Percentiles rank a stretch among this genome's conserved stretches.
These are phyloP conservation scores for Naja naja DNA, from an alignment of 2,113 vertebrate species.

Conservation along the genomic window DNA sequence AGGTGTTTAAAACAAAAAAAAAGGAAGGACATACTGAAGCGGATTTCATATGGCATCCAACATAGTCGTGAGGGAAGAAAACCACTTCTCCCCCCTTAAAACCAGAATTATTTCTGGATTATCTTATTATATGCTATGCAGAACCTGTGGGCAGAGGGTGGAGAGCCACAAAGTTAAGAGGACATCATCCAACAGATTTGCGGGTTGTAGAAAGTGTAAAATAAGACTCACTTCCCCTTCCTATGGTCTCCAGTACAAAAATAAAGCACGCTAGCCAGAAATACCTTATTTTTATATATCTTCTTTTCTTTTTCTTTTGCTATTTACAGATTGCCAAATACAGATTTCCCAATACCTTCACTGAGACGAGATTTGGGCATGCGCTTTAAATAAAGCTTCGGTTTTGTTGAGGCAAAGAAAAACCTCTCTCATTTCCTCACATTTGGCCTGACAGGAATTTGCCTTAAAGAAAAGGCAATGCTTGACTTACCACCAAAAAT, in stretches of 20 bases:
- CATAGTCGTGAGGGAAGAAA: too few species aligned
- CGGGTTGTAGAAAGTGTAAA: not conserved
- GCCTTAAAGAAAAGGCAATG: not conserved
- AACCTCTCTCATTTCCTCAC: not conserved
- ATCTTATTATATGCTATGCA: not conserved
- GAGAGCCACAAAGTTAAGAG: not conserved
- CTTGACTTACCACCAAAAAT: not conserved
- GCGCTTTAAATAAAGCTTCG: not conserved
- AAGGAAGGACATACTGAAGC: not conserved
- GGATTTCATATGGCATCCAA: not conserved
- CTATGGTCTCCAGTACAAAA: not conserved
- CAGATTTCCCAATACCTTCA: not conserved
- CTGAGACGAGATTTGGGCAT: not conserved
- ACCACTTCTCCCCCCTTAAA: not conserved
- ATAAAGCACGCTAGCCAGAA: not conserved
- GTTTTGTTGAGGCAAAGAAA: not conserved
- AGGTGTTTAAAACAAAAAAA: not conserved
- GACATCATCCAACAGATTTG: too few species aligned
- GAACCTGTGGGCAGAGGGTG: not conserved
- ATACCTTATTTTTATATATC: not conserved
- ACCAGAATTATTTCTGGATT: not conserved
- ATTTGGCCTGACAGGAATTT: not conserved
- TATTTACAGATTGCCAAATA: not conserved
- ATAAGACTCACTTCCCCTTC: not conserved
- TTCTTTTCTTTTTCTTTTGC: too few species aligned